These are phyloP conservation scores for Pampusana beccarii DNA, from an alignment of 2,113 vertebrate genomes.

Conservation along the genomic window DNA sequence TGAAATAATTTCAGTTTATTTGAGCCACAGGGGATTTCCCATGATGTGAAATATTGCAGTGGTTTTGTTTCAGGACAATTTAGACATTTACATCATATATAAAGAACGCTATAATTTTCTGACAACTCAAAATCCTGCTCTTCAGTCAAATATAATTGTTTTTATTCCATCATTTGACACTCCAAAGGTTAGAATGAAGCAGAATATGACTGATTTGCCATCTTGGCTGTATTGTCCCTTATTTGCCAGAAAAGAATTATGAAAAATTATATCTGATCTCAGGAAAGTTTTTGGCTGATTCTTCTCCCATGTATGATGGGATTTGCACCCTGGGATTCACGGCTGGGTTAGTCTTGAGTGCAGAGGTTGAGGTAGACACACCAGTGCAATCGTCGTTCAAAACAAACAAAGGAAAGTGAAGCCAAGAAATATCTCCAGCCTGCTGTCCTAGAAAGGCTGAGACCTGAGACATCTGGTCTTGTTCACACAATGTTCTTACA, in stretches of 20 bases:
- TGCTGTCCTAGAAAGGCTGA: not conserved
- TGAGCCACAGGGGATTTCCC: not conserved
- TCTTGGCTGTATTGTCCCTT: not conserved
- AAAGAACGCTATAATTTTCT: not conserved
- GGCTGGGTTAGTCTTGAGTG: not conserved
- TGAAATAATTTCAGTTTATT: not conserved
- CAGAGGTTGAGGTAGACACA: not conserved
- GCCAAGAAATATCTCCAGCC: not conserved
- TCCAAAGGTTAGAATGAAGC: not conserved
- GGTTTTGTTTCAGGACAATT: constrained; percentile 17
- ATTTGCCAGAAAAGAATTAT: not conserved
- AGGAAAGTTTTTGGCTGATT: not conserved
- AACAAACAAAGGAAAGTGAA: not conserved
- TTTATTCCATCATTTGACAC: not conserved
- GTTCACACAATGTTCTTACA: not conserved
- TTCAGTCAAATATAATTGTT: not conserved
- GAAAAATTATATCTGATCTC: not conserved
- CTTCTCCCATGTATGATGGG: not conserved
- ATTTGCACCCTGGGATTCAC: not conserved
- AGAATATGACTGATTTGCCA: not conserved
- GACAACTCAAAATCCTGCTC: not conserved
- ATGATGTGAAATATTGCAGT: not conserved
- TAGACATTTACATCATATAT: not conserved
- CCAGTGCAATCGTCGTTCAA: not conserved
- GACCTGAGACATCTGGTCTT: not conserved